Conservation (phyloP, 2,797 vertebrate genomes). For the Loriculus beryllinus region DNA sequence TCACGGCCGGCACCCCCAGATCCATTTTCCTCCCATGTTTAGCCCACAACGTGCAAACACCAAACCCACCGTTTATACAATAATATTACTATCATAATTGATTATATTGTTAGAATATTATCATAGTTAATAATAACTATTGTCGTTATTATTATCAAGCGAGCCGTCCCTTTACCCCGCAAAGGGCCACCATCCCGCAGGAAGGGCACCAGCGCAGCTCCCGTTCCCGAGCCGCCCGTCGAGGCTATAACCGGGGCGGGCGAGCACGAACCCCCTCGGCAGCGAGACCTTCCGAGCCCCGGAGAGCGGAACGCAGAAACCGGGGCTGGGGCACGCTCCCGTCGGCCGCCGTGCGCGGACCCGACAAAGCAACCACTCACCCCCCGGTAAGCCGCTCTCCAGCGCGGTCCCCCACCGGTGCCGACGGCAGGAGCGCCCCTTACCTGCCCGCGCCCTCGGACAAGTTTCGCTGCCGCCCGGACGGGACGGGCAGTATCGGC, state of each 20-base stretch:
- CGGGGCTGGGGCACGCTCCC: no score
- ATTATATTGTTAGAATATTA: not conserved
- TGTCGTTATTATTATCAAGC: accelerated
- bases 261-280: not conserved
- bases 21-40: accelerated
- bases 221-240: not conserved
- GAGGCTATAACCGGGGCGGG: no score
- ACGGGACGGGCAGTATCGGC: not conserved
- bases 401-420: not conserved
- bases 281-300: not conserved
- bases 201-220: not conserved
- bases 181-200: accelerated
- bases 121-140: not conserved
- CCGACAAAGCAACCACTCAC: not conserved
- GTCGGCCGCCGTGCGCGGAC: not conserved
- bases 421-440: not conserved
- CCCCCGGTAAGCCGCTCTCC: not conserved
- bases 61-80: accelerated
- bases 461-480: not conserved
- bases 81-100: not conserved
- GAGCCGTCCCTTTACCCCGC: accelerated
- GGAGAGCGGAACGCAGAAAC: not conserved
- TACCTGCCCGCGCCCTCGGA: not conserved
- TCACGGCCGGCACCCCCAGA: not conserved
- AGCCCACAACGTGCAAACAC: accelerated